Percentiles rank a stretch among this genome's conserved stretches.
Conservation (phyloP, 1,140 invertebrate species). For the Drosophila seguyi region DNA sequence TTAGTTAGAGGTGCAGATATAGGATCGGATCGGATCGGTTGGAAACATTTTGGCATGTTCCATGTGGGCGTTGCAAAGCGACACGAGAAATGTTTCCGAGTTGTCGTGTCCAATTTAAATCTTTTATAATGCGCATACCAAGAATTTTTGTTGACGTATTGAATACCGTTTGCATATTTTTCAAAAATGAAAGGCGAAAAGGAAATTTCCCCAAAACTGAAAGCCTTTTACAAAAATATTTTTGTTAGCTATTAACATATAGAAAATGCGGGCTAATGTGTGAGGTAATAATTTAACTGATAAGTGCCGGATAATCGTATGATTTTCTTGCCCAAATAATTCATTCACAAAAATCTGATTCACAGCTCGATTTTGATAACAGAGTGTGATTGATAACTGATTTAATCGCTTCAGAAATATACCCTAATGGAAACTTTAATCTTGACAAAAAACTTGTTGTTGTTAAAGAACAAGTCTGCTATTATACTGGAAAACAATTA, state of each 20-base stretch:
- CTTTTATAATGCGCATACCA: constrained; percentile 77
- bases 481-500: background rate
- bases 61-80: constrained; percentile 64
- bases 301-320: constrained; percentile 9
- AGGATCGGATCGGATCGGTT: constrained; percentile 15
- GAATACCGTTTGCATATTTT: constrained; percentile 75
- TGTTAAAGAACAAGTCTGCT: background rate
- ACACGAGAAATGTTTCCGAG: constrained; percentile 75
- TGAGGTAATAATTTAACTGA: constrained; percentile 10
- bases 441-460: background rate
- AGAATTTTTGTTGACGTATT: constrained; percentile 81
- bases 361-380: constrained; percentile 14
- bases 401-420: constrained; percentile 26
- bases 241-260: background rate
- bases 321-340: constrained; percentile 8
- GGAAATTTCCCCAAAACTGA: constrained; percentile 6
- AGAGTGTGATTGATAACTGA: constrained; percentile 3
- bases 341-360: constrained; percentile 18
- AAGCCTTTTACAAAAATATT: background rate
- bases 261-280: background rate
- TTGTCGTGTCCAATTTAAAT: constrained; percentile 79
- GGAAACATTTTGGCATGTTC: constrained; percentile 57
- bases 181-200: constrained; percentile 19
- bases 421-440: constrained; percentile 18
- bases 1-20: constrained; percentile 34